A percentile compares a stretch with the other conserved stretches of the same genome.
Conservation (phyloP, 2,797 vertebrate genomes). For the Apogon talboti region DNA sequence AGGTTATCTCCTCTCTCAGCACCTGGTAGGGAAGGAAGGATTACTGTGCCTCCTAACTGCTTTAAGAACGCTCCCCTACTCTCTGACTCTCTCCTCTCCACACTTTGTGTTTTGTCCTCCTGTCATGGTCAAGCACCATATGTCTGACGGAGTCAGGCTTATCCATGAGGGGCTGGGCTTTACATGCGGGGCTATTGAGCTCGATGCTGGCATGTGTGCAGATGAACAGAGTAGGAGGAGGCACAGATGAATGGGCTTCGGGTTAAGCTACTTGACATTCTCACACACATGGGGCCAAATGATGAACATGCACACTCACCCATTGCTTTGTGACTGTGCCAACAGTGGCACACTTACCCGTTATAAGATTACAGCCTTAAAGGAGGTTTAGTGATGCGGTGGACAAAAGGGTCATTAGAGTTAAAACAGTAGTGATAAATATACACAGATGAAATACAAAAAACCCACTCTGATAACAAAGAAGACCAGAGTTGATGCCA, state of each 20-base stretch:
- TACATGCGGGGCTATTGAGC: conserved; percentile 55
- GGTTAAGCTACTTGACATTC: conserved; percentile 72
- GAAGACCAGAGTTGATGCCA: too few species aligned
- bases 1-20: conserved; percentile 79
- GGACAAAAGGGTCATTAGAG: neutral
- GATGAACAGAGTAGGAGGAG: conserved; percentile 41
- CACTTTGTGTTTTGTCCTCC: conserved; percentile 77
- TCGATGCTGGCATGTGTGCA: conserved; percentile 40
- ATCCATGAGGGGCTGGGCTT: conserved; percentile 63
- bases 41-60: conserved; percentile 67
- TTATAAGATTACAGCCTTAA: conserved; percentile 31
- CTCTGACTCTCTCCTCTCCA: conserved; percentile 61
- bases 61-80: conserved; percentile 68
- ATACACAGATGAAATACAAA: too few species aligned
- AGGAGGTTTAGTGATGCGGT: neutral
- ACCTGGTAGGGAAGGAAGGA: conserved; percentile 75
- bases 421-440: too few species aligned
- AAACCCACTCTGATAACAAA: too few species aligned
- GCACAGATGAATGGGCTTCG: conserved; percentile 42
- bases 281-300: conserved; percentile 38
- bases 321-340: conserved; percentile 22
- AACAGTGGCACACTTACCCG: conserved; percentile 17
- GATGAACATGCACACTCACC: conserved; percentile 21
- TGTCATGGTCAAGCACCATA: conserved; percentile 64
- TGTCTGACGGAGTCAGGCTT: conserved; percentile 68